These are phyloP conservation scores for Apamea anceps DNA, from an alignment of 2,888 invertebrate genomes.

Conservation along the genomic window DNA sequence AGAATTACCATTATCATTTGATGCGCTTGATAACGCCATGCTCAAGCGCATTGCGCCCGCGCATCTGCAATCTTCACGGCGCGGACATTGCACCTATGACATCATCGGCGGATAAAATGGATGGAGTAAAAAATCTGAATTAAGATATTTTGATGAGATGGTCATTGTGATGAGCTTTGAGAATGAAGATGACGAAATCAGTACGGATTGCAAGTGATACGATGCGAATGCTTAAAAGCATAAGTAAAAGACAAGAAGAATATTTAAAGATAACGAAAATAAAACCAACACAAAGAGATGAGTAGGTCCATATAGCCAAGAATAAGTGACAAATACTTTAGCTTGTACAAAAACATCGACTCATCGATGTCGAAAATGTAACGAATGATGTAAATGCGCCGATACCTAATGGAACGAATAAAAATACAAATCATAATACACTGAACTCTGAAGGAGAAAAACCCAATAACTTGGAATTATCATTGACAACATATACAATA, in stretches of 20 bases:
- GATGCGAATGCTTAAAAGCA: background rate
- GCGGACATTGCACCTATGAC: conserved; percentile 73
- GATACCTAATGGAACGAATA: conserved; percentile 31
- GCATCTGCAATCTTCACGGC: conserved; percentile 65
- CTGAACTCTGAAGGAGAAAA: conserved; percentile 49
- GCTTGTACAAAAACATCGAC: conserved; percentile 5
- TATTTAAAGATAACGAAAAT: background rate
- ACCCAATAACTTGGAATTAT: conserved; percentile 64
- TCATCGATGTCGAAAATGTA: conserved; percentile 15
- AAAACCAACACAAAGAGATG: conserved; percentile 6
- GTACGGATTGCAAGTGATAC: background rate
- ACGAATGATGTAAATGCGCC: conserved; percentile 12
- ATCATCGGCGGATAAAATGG: conserved; percentile 63
- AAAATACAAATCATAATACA: conserved; percentile 47
- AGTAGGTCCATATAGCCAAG: background rate
- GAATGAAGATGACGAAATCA: background rate
- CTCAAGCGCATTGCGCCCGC: conserved; percentile 65
- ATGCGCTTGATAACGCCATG: conserved; percentile 59
- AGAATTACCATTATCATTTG: conserved; percentile 64
- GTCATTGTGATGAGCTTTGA: conserved; percentile 13
- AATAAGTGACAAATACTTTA: background rate
- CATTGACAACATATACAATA: conserved; percentile 70
- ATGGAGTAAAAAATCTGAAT: conserved; percentile 58
- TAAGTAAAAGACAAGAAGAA: background rate
- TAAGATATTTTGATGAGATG: conserved; percentile 29